Conservation (phyloP, 2,113 vertebrate genomes). For the Centropristis striata region DNA sequence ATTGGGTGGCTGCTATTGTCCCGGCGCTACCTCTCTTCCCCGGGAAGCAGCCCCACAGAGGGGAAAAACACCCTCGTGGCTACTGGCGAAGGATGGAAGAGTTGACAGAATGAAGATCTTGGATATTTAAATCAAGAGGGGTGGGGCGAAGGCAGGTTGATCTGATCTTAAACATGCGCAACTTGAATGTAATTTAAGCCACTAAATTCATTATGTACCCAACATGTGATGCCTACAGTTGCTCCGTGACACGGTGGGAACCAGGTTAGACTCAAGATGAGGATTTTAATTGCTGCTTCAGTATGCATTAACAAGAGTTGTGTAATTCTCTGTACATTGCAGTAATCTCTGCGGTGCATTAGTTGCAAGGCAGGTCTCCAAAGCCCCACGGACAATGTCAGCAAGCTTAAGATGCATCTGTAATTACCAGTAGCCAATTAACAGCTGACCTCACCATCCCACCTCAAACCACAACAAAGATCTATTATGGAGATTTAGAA, state of each 20-base stretch:
- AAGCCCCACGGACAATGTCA: constrained; percentile 72
- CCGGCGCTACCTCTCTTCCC: constrained; percentile 59
- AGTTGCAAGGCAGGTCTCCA: constrained; percentile 53
- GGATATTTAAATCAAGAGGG: constrained; percentile 42
- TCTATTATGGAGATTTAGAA: constrained; percentile 83
- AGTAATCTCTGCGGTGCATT: constrained; percentile 60
- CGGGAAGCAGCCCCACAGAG: constrained; percentile 41
- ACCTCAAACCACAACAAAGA: constrained; percentile 79
- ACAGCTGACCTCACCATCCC: constrained; percentile 76
- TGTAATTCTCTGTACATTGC: constrained; percentile 56
- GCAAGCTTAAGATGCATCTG: constrained; percentile 77
- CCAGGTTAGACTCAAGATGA: constrained; percentile 30
- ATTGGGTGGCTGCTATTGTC: constrained; percentile 84
- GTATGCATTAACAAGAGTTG: constrained; percentile 37
- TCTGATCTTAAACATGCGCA: constrained; percentile 18
- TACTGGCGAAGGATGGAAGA: constrained; percentile 59
- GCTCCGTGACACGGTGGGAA: constrained; percentile 8
- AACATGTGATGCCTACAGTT: background rate
- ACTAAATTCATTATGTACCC: background rate
- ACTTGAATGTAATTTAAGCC: background rate
- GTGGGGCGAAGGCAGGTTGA: background rate
- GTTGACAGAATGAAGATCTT: constrained; percentile 55
- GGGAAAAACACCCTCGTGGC: constrained; percentile 44
- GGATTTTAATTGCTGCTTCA: constrained; percentile 34
- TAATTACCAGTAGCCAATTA: constrained; percentile 83